A percentile compares a stretch with the other conserved stretches of the same genome.
These are phyloP conservation scores for Gasteruption jaculator DNA, from an alignment of 2,888 invertebrate species.

Conservation along the genomic window DNA sequence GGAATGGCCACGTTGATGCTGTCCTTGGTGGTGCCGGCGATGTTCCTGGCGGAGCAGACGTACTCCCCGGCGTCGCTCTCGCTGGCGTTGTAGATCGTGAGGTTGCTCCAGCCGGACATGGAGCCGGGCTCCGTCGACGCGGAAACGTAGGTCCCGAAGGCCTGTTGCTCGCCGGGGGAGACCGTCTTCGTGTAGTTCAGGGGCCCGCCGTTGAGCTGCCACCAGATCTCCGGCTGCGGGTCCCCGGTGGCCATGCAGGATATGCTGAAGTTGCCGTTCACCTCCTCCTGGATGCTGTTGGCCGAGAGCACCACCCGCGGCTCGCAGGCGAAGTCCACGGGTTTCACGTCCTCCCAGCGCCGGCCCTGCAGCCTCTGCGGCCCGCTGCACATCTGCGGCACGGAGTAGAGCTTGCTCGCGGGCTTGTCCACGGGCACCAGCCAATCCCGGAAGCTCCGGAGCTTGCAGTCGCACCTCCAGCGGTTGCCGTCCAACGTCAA, in stretches of 20 bases:
- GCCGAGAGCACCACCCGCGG: slow-evolving; percentile 62
- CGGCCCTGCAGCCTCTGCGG: slow-evolving; percentile 67
- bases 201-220: slow-evolving; percentile 74
- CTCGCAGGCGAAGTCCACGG: slow-evolving; percentile 76
- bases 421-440: slow-evolving; percentile 54
- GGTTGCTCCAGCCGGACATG: slow-evolving; percentile 72
- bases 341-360: slow-evolving; percentile 72
- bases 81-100: slow-evolving; percentile 78
- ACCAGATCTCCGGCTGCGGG: slow-evolving; percentile 77
- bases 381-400: slow-evolving; percentile 68
- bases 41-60: slow-evolving; percentile 73
- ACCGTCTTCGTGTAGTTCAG: slow-evolving; percentile 49
- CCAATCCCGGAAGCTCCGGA: slow-evolving; percentile 81
- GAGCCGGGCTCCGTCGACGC: too few relatives aligned
- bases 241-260: slow-evolving; percentile 79
- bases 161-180: neutral
- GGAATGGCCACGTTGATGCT: slow-evolving; percentile 62
- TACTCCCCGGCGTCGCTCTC: slow-evolving; percentile 81
- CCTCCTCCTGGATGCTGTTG: slow-evolving; percentile 63
- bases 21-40: slow-evolving; percentile 54
- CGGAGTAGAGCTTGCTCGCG: slow-evolving; percentile 71
- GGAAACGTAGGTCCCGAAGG: neutral
- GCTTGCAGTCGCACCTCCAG: slow-evolving; percentile 85
- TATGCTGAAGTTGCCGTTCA: slow-evolving; percentile 78
- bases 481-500: slow-evolving; percentile 79